Base-by-base conservation (phyloP, 2,888 invertebrate species). In the Andrena camellia region DNA sequence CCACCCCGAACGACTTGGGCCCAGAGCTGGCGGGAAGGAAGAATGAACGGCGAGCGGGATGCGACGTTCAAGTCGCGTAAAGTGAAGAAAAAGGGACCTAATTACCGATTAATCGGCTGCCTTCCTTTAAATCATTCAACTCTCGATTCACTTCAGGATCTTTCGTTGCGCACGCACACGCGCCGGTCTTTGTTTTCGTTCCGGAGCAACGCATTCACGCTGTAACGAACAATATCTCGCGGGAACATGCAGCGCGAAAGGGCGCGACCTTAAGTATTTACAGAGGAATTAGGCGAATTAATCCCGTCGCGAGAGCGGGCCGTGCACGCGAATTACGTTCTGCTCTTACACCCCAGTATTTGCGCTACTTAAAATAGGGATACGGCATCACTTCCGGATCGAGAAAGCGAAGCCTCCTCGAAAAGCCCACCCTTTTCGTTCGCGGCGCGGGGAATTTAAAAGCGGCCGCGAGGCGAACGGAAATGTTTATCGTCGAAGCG, bases 51-150 rank as follows among this genome's bases (percentile, higher is more conserved):
- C 29, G 33, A 13, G 31, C 31, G 33, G 26, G 3, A 35, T 78
- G 35, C 10, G 33, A 57, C 17, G 23, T 59, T 69, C 0, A 1
- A 68, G 50, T 71, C 50, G 75, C 50, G 13, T 50, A 59, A 64
- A 64, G 57, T 59, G 57, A 64, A 33, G 33, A 29, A 63, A 75
- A 75, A 50, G 77, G 78, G 82, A 84, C 85, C 84, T 85, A 84
- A 85, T 76, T 70, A 79, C 35, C 77, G 73, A 80, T 77, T 71
- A 78, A 84, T 80, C 68, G 81, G 79, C 82, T 82, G 82, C 80
- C 82, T 84, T 82, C 67, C 64, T 73, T 78, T 80, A 52, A 72
- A 64, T 72, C 35, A 31, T 68, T 64, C 52, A 35, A 57, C 48
- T 54, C 48, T 59, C 77, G 69, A 69, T 68, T 63, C 64, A 69